Evolutionary conservation across 2,888 invertebrate species (phyloP).

Genomic region (Digitonthophagus gazella): DNA sequence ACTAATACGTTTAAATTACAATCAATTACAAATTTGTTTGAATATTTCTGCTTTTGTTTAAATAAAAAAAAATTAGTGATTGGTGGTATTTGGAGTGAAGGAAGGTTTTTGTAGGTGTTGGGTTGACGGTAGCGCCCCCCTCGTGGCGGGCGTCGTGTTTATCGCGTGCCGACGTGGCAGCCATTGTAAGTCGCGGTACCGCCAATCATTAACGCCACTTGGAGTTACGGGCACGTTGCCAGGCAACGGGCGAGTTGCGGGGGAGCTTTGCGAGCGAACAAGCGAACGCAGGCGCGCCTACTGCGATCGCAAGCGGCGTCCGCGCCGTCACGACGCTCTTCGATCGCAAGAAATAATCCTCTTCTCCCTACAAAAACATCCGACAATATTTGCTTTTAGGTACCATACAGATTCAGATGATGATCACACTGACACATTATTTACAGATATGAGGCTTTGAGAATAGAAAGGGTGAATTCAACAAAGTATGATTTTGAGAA

Average conservation of each 20-base stretch:
- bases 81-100: no score
- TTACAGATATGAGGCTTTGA: not conserved
- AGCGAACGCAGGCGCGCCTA: constrained; percentile 43
- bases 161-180: constrained; percentile 48
- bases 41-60: not conserved
- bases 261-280: constrained; percentile 37
- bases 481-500: no score
- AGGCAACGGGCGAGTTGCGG: constrained; percentile 44
- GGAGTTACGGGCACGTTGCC: constrained; percentile 52
- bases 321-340: constrained; percentile 3
- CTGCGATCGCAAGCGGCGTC: not conserved
- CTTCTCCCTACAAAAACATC: no score
- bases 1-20: constrained; percentile 8
- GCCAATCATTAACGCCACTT: constrained; percentile 53
- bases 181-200: constrained; percentile 51
- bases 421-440: not conserved
- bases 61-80: no score
- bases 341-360: constrained; percentile 9
- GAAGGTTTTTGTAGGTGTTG: no score
- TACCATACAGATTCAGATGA: no score
- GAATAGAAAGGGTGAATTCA: no score
- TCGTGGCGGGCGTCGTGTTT: constrained; percentile 42
- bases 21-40: not conserved
- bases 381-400: constrained; percentile 13
- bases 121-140: not conserved